Conservation (phyloP, 2,113 vertebrate genomes). For the Spermophilus dauricus region DNA sequence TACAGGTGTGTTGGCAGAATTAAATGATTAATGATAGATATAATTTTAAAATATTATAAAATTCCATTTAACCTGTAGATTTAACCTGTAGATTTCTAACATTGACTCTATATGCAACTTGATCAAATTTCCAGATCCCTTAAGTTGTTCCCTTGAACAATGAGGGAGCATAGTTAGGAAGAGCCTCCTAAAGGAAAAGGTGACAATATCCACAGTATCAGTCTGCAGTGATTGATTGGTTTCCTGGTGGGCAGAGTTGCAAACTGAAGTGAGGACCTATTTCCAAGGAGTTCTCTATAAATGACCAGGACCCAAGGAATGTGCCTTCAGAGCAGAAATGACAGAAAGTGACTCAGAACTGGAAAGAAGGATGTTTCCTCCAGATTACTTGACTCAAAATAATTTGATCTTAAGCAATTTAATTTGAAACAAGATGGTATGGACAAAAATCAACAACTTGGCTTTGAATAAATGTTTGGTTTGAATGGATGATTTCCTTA, state of each 20-base stretch:
- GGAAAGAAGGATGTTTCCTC: not conserved
- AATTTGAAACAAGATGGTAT: conserved; percentile 43
- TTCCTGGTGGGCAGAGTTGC: not conserved
- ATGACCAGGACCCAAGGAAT: not conserved
- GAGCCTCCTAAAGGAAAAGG: not conserved
- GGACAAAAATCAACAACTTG: conserved; percentile 1
- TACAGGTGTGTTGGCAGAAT: not conserved
- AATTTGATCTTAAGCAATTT: not conserved
- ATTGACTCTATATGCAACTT: not conserved
- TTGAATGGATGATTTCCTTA: not conserved
- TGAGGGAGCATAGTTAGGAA: not conserved
- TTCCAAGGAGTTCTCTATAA: not conserved
- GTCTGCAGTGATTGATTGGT: accelerated
- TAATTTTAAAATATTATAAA: not conserved
- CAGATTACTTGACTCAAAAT: conserved; percentile 9
- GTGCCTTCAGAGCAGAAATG: not conserved
- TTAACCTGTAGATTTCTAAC: not conserved
- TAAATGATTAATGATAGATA: not conserved
- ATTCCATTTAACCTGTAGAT: not conserved
- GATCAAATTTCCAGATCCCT: not conserved
- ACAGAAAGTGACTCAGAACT: conserved; percentile 10
- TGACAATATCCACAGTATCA: not conserved
- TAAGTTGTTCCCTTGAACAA: not conserved
- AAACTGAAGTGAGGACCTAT: not conserved
- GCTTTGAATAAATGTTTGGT: conserved; percentile 34